Conservation (phyloP, 2,113 vertebrate species). For the Phylloscopus trochiloides region DNA sequence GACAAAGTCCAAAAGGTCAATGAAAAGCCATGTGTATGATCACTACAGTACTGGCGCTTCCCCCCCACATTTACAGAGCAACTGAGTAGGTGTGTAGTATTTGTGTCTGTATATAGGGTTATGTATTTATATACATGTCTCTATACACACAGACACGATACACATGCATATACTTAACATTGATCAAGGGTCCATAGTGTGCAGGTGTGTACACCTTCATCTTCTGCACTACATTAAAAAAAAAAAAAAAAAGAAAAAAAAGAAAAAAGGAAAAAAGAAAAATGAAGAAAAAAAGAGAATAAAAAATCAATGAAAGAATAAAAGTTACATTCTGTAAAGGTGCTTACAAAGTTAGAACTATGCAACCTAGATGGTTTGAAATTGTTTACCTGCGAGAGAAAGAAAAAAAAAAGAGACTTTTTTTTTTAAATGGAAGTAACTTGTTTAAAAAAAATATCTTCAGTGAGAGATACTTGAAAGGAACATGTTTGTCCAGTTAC, state of each 20-base stretch:
- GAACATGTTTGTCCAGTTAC: slow-evolving; percentile 95
- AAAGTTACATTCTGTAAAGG: slow-evolving; percentile 85
- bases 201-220: slow-evolving; percentile 74
- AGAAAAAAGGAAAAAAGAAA: neutral
- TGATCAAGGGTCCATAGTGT: slow-evolving; percentile 54
- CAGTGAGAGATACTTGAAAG: slow-evolving; percentile 98
- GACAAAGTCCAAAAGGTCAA: slow-evolving; percentile 62
- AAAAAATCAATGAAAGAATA: slow-evolving; percentile 74
- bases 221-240: slow-evolving; percentile 75
- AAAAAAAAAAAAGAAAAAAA: neutral
- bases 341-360: slow-evolving; percentile 95
- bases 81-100: slow-evolving; percentile 48
- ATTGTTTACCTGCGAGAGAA: slow-evolving; percentile 87
- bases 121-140: slow-evolving; percentile 8
- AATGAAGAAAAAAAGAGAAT: slow-evolving; percentile 56
- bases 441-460: slow-evolving; percentile 79
- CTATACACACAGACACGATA: slow-evolving; percentile 26
- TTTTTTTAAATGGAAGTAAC: slow-evolving; percentile 80
- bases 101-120: slow-evolving; percentile 41
- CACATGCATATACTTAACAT: neutral
- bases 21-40: slow-evolving; percentile 75
- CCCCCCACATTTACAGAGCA: slow-evolving; percentile 40
- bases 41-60: slow-evolving; percentile 66
- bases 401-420: slow-evolving; percentile 79
- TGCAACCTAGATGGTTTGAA: slow-evolving; percentile 95